phyloP scores from a whole-genome alignment of 1,140 invertebrate genomes.

The Popillia japonica region DNA sequence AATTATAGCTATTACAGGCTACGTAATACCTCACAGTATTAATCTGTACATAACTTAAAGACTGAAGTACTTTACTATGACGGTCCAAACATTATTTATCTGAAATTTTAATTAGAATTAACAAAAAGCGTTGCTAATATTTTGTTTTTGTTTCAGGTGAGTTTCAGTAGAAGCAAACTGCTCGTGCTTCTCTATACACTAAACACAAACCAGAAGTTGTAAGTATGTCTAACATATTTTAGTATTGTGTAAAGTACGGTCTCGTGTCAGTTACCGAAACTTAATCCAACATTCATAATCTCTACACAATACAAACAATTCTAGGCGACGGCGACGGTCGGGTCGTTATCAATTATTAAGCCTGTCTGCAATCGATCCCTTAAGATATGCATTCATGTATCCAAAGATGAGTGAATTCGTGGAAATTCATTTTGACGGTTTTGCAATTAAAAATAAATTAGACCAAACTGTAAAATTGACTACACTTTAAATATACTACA shows the following conservation, averaged over 20 bases:
- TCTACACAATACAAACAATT: slow-evolving; percentile 12
- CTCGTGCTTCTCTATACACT: background rate
- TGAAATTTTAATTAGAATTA: too few species aligned
- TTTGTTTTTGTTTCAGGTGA: slow-evolving; percentile 4
- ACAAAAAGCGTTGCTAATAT: background rate
- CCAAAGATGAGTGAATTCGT: too few species aligned
- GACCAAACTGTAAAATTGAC: too few species aligned
- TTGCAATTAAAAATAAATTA: too few species aligned
- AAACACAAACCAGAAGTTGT: background rate
- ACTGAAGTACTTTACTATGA: too few species aligned
- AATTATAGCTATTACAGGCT: too few species aligned
- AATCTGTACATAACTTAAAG: too few species aligned
- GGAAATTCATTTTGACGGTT: too few species aligned
- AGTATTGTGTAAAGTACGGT: background rate
- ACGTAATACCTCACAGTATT: too few species aligned
- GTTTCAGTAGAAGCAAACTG: background rate
- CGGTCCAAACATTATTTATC: too few species aligned
- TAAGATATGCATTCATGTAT: background rate
- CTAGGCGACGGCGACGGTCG: slow-evolving; percentile 4
- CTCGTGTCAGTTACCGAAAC: background rate
- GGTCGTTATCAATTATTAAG: slow-evolving; percentile 19
- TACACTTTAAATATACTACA: too few species aligned
- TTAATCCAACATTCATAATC: slow-evolving; percentile 16
- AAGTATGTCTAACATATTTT: background rate
- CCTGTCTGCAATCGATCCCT: slow-evolving; percentile 21